These are phyloP conservation scores for Mongoloraphidia duomilia DNA, from an alignment of 2,888 invertebrate genomes.

Conservation along the genomic window DNA sequence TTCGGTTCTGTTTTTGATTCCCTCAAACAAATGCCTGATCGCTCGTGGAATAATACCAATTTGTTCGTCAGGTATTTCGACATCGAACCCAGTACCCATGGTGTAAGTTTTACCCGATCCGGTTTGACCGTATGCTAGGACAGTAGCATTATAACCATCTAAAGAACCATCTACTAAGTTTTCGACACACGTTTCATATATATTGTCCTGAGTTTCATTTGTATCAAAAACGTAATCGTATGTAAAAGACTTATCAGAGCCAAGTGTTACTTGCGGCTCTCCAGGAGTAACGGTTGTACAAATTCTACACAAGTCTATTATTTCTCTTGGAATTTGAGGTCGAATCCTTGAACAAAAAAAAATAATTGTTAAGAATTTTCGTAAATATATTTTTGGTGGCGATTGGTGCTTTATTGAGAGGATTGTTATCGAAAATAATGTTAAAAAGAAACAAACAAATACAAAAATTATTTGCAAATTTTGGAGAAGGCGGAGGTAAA, in stretches of 20 bases:
- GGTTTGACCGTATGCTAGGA: constrained; percentile 74
- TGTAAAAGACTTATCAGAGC: constrained; percentile 88
- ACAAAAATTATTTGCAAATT: too few relatives aligned
- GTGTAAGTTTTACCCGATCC: constrained; percentile 98
- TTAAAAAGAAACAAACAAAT: background rate
- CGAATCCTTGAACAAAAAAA: constrained; percentile 58
- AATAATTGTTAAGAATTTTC: background rate
- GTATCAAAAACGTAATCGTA: constrained; percentile 93
- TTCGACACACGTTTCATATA: constrained; percentile 75
- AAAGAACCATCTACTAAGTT: constrained; percentile 82
- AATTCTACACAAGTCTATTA: constrained; percentile 87
- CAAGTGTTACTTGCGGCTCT: constrained; percentile 84
- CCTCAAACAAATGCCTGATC: constrained; percentile 79
- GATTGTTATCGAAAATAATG: background rate
- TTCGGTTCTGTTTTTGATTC: constrained; percentile 58
- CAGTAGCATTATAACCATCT: constrained; percentile 92
- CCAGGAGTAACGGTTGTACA: constrained; percentile 82
- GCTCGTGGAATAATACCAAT: constrained; percentile 90
- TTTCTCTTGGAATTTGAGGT: constrained; percentile 83
- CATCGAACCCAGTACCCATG: constrained; percentile 97
- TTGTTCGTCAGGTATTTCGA: constrained; percentile 38
- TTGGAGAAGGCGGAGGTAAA: too few relatives aligned
- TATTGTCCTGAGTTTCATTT: constrained; percentile 49
- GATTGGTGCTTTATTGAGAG: too few relatives aligned
- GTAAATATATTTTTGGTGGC: too few relatives aligned